These are phyloP conservation scores for Hapalemur alaotrensis DNA, from an alignment of 2,797 vertebrate genomes.

Conservation along the genomic window DNA sequence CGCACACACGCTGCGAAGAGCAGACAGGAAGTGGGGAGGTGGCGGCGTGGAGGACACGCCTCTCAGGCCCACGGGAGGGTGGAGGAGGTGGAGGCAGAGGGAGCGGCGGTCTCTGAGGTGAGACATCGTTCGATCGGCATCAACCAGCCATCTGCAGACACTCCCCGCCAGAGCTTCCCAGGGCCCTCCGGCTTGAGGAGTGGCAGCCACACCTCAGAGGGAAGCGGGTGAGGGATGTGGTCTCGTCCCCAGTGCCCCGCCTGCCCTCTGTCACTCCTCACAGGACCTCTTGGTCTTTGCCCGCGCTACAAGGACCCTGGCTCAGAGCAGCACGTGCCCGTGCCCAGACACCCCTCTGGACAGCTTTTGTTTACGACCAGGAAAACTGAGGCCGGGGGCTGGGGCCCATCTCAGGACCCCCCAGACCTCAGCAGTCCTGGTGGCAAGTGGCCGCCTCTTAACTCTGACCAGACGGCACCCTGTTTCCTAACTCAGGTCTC, in stretches of 20 bases:
- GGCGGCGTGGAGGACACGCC: rapidly evolving
- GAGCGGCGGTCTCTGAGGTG: background rate
- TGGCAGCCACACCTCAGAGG: background rate
- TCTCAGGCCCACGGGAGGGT: background rate
- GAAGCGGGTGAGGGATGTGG: background rate
- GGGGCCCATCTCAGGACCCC: background rate
- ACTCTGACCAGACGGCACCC: background rate
- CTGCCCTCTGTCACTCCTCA: background rate
- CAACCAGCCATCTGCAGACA: no score
- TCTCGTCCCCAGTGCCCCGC: background rate
- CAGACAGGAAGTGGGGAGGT: background rate
- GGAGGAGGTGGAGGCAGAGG: background rate
- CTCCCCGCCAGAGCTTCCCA: background rate
- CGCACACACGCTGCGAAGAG: rapidly evolving
- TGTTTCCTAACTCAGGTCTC: background rate
- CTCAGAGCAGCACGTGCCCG: rapidly evolving
- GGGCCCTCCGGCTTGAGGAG: background rate
- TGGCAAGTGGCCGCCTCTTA: background rate
- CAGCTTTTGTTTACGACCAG: background rate
- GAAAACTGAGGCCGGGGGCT: background rate
- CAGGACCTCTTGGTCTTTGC: background rate
- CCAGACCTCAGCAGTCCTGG: background rate
- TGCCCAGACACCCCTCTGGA: no score
- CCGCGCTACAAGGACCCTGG: no score
- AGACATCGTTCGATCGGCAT: background rate